phyloP scores from a whole-genome alignment of 2,113 vertebrate species.

The Grammomys surdaster region DNA sequence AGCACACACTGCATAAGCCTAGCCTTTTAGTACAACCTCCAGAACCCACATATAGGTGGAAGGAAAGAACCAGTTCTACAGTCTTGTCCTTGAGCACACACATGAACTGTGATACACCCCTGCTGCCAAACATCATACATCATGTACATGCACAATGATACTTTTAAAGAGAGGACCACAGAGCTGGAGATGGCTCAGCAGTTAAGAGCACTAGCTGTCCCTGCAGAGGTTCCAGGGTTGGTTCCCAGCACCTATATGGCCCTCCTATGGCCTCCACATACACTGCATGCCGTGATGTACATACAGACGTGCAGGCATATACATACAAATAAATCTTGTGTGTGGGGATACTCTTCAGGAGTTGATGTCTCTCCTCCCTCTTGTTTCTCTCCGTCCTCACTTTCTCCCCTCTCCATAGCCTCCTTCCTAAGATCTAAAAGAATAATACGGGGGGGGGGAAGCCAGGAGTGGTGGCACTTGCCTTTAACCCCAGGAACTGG shows the following conservation, averaged over 20 bases:
- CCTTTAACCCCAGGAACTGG: neutral
- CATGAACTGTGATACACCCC: neutral
- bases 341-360: neutral
- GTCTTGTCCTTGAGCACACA: too few species aligned
- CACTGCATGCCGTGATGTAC: neutral
- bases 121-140: neutral
- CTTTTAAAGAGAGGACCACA: neutral
- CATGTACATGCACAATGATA: neutral
- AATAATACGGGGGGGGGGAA: neutral
- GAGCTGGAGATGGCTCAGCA: neutral
- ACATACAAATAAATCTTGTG: neutral
- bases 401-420: neutral
- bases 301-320: neutral
- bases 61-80: neutral
- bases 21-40: neutral
- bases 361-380: neutral
- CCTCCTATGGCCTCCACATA: neutral
- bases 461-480: neutral
- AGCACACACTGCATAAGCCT: too few species aligned
- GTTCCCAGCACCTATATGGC: neutral
- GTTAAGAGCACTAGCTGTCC: neutral
- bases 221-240: neutral
- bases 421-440: slow-evolving; percentile 9
- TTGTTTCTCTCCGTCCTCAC: too few species aligned
- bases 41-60: neutral